A percentile compares a stretch with the other conserved stretches of the same genome.
Conservation (phyloP, 2,113 vertebrate species). For the Nibea coibor region DNA sequence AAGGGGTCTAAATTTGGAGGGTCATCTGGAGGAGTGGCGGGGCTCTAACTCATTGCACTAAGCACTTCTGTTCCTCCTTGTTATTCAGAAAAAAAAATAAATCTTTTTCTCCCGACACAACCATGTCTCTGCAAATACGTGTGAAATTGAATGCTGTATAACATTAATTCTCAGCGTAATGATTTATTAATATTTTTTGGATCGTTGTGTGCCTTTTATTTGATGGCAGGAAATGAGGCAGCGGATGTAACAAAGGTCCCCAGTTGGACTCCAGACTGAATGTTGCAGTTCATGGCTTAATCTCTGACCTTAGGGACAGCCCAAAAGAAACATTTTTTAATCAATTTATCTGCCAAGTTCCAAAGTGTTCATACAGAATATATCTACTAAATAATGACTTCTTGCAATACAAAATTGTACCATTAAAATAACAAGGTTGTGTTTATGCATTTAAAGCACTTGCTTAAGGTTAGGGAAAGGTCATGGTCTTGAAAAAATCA, state of each 20-base stretch:
- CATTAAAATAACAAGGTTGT: not conserved
- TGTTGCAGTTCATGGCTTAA: not conserved
- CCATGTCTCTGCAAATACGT: not conserved
- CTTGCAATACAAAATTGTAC: not conserved
- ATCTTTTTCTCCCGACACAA: not conserved
- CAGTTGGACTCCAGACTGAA: no score
- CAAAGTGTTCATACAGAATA: not conserved
- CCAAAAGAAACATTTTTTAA: not conserved
- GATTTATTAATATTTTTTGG: not conserved
- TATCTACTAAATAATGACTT: not conserved
- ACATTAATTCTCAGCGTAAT: not conserved
- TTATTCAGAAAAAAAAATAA: not conserved
- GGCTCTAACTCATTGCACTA: not conserved
- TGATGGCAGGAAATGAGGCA: not conserved
- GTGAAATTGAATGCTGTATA: not conserved
- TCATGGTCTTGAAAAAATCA: not conserved
- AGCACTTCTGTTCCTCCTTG: constrained; percentile 3
- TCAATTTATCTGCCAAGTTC: not conserved
- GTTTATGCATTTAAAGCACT: not conserved
- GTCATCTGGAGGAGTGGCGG: constrained; percentile 30
- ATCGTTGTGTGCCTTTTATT: not conserved
- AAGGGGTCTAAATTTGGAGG: constrained; percentile 13
- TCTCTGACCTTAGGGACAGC: not conserved
- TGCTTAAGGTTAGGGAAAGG: not conserved
- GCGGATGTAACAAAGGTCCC: not conserved